Evolutionary conservation across 2,888 invertebrate species (phyloP).

Genomic region (Cephus sareptanus): DNA sequence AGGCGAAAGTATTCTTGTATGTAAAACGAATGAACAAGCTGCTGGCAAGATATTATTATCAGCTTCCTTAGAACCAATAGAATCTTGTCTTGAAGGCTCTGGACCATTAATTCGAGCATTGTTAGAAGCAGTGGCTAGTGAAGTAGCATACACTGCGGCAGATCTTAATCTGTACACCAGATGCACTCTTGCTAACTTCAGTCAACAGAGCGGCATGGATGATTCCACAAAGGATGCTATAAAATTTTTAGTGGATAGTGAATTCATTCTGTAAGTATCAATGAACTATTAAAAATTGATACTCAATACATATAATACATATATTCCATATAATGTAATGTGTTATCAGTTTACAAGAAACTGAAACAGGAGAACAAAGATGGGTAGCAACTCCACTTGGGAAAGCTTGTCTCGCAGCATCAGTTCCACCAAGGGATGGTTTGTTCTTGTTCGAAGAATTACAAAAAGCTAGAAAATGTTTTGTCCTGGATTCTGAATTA

Average conservation of each 20-base stretch:
- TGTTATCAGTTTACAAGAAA: slow-evolving; percentile 66
- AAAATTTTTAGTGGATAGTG: slow-evolving; percentile 80
- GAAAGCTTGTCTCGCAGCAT: slow-evolving; percentile 91
- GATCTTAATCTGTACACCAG: slow-evolving; percentile 83
- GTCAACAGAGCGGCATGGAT: slow-evolving; percentile 35
- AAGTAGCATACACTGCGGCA: slow-evolving; percentile 77
- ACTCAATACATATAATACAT: background rate
- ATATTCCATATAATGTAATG: background rate
- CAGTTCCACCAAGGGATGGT: slow-evolving; percentile 95
- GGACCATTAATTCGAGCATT: slow-evolving; percentile 81
- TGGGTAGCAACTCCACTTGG: slow-evolving; percentile 88
- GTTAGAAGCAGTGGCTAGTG: slow-evolving; percentile 88
- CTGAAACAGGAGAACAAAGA: slow-evolving; percentile 66
- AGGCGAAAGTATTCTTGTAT: slow-evolving; percentile 94
- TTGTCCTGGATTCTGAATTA: slow-evolving; percentile 93
- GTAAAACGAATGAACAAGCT: slow-evolving; percentile 79
- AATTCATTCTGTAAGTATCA: slow-evolving; percentile 74
- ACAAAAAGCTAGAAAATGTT: slow-evolving; percentile 87
- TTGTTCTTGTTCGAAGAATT: slow-evolving; percentile 89
- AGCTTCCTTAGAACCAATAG: slow-evolving; percentile 77
- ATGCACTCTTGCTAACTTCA: slow-evolving; percentile 75
- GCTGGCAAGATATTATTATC: slow-evolving; percentile 78
- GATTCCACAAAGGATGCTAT: slow-evolving; percentile 72
- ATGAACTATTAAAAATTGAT: background rate
- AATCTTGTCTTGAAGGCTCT: slow-evolving; percentile 82